A percentile compares a stretch with the other conserved stretches of the same genome.
These are phyloP conservation scores for Hyperoplus lanceolatus DNA, from an alignment of 2,797 vertebrate genomes.

Conservation along the genomic window DNA sequence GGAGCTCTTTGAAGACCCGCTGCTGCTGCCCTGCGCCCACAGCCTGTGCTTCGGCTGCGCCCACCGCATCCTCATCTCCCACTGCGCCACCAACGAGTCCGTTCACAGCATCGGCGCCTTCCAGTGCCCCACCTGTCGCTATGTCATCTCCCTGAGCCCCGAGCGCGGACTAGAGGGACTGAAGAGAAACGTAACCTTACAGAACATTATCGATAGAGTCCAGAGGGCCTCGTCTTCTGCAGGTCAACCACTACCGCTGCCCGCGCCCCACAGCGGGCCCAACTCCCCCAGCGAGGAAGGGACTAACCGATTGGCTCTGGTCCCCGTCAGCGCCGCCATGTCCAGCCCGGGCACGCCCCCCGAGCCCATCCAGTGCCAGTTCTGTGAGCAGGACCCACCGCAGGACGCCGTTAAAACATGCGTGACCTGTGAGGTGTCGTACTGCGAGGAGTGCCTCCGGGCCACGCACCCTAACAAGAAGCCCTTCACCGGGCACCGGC, in stretches of 20 bases:
- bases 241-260: conserved; percentile 67
- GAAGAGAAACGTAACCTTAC: conserved; percentile 97
- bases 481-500: conserved; percentile 95
- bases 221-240: conserved; percentile 90
- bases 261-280: conserved; percentile 90
- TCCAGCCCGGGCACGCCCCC: conserved; percentile 87
- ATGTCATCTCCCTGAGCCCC: conserved; percentile 95
- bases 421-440: conserved; percentile 97
- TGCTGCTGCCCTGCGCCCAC: conserved; percentile 97
- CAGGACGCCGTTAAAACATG: conserved; percentile 96
- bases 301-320: conserved; percentile 86
- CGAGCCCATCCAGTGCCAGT: conserved; percentile 95
- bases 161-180: conserved; percentile 95
- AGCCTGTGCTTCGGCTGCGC: conserved; percentile 97
- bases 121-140: conserved; percentile 96
- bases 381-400: conserved; percentile 96
- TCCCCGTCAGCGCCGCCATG: conserved; percentile 86
- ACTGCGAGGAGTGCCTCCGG: conserved; percentile 95
- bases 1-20: conserved; percentile 98
- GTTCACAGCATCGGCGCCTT: conserved; percentile 94
- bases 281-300: conserved; percentile 93
- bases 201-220: conserved; percentile 96
- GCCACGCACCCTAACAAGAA: conserved; percentile 98
- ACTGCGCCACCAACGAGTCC: conserved; percentile 94
- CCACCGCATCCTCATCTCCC: conserved; percentile 94